Evolutionary conservation across 2,888 invertebrate genomes (phyloP).

Genomic region (Ferdinandea cuprea): DNA sequence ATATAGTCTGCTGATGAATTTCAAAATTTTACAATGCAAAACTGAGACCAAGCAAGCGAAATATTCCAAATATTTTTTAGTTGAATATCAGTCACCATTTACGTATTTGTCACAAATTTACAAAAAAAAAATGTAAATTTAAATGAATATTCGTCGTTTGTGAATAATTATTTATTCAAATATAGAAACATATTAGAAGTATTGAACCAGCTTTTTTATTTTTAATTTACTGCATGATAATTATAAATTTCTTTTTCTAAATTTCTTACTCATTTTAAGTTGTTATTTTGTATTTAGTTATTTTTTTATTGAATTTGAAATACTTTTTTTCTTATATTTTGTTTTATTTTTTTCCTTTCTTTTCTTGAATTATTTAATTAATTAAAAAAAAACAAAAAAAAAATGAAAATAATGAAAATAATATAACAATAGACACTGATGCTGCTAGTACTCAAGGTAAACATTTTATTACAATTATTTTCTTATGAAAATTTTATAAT

Average conservation of each 20-base stretch:
- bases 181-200: not conserved
- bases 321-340: slow-evolving; percentile 50
- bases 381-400: not conserved
- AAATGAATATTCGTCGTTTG: no score
- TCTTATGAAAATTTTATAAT: slow-evolving; percentile 11
- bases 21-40: no score
- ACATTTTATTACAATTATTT: slow-evolving; percentile 63
- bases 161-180: no score
- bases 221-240: not conserved
- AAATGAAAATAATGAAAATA: slow-evolving; percentile 26
- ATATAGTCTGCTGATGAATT: no score
- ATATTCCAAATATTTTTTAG: no score
- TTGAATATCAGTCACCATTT: no score
- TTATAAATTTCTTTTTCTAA: slow-evolving; percentile 16
- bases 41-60: no score
- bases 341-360: slow-evolving; percentile 51
- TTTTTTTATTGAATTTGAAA: slow-evolving; percentile 30
- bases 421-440: slow-evolving; percentile 77
- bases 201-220: slow-evolving; percentile 2
- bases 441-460: slow-evolving; percentile 80
- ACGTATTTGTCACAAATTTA: no score
- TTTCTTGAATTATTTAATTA: slow-evolving; percentile 37
- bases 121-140: not conserved
- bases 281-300: slow-evolving; percentile 35
- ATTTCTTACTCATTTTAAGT: slow-evolving; percentile 9